Percentiles rank a stretch among this genome's conserved stretches.
phyloP scores from a whole-genome alignment of 2,797 vertebrate species.

The Cetoscarus ocellatus region DNA sequence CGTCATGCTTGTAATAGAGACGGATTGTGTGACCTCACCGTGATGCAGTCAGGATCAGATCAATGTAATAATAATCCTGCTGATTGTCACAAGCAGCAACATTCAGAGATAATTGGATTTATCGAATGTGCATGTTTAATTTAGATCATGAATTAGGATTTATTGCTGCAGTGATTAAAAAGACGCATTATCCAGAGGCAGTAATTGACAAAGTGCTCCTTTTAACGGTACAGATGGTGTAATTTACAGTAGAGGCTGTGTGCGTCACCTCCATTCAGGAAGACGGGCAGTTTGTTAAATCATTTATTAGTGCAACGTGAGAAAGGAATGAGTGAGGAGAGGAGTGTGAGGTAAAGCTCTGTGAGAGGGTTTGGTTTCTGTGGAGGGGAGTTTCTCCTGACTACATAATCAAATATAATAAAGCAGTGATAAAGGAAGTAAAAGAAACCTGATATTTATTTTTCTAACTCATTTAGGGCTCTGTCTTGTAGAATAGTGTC shows the following conservation, averaged over 20 bases:
- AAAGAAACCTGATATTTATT: no score
- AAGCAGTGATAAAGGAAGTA: background rate
- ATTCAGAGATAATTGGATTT: slow-evolving; percentile 52
- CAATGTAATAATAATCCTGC: slow-evolving; percentile 48
- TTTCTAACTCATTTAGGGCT: no score
- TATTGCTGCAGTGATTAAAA: slow-evolving; percentile 33
- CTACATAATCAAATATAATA: slow-evolving; percentile 15
- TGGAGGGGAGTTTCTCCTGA: slow-evolving; percentile 2
- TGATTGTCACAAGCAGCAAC: slow-evolving; percentile 27
- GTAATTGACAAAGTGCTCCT: slow-evolving; percentile 58
- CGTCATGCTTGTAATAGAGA: slow-evolving; percentile 24
- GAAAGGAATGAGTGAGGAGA: slow-evolving; percentile 18
- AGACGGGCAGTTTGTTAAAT: slow-evolving; percentile 42
- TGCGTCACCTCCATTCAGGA: slow-evolving; percentile 22
- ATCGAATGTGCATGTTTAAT: slow-evolving; percentile 63
- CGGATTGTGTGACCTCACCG: slow-evolving; percentile 20
- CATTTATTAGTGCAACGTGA: slow-evolving; percentile 29
- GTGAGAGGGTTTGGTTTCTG: slow-evolving; percentile 23
- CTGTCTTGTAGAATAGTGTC: no score
- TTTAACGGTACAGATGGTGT: slow-evolving; percentile 44
- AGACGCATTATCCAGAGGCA: slow-evolving; percentile 34
- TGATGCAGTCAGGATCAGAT: slow-evolving; percentile 48
- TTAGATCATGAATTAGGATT: slow-evolving; percentile 42
- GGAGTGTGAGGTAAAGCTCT: slow-evolving; percentile 1
- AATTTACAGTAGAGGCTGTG: slow-evolving; percentile 40